Conservation (phyloP, 1,140 invertebrate genomes). For the Planococcus citri region DNA sequence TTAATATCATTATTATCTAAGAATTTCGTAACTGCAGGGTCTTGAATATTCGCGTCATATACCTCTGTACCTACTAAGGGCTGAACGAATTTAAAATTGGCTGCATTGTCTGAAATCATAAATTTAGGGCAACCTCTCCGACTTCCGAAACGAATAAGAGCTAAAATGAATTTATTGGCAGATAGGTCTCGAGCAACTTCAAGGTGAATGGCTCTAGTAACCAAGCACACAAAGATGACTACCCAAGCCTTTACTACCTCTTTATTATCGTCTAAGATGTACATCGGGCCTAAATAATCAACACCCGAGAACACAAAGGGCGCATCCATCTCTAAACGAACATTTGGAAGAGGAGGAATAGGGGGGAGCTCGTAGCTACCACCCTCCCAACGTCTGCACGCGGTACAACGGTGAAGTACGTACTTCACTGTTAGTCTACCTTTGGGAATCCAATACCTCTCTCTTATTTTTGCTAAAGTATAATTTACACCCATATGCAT, state of each 20-base stretch:
- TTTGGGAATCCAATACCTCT: conserved; percentile 23
- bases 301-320: not conserved
- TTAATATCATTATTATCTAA: not conserved
- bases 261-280: too few species aligned
- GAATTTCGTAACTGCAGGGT: not conserved
- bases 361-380: too few species aligned
- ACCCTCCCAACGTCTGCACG: not conserved
- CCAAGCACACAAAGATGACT: conserved; percentile 35
- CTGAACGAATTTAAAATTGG: not conserved
- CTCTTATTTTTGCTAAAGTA: not conserved
- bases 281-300: not conserved
- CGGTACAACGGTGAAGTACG: conserved; percentile 23
- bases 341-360: too few species aligned
- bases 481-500: conserved; percentile 17
- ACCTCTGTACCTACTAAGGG: not conserved
- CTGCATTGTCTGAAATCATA: not conserved
- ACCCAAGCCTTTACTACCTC: conserved; percentile 29
- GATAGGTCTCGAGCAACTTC: conserved; percentile 34
- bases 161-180: conserved; percentile 33
- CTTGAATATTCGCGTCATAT: too few species aligned
- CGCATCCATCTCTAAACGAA: not conserved
- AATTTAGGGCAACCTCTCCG: not conserved
- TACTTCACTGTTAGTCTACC: conserved; percentile 9
- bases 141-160: conserved; percentile 33
- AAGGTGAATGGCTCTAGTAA: conserved; percentile 35